Evolutionary conservation across 64 coral and sea anemone species (phyloP), one percentile per base, ranked within the genome.

Genomic region (Platygyra sinensis): DNA sequence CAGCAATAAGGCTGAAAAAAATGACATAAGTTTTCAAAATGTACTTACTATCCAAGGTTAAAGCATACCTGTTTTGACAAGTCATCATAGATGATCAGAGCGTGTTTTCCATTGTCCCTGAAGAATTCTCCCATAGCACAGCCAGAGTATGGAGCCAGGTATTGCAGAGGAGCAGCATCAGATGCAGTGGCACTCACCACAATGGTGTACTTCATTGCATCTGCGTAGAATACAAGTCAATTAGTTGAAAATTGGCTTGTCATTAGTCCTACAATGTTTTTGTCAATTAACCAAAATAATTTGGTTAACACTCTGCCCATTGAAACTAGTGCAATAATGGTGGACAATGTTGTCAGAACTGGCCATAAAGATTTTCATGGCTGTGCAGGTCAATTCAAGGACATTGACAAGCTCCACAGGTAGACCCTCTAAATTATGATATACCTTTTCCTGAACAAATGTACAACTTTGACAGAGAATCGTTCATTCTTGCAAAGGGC

Each of bases 51-150:
- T 19, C 27, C 69, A 46, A 73, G 14, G 17, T 54, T 51, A 51
- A 13, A 61, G 77, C 5, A 60, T 67, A 99, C 97, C 94, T 99
- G 97, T 55, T 99, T 99, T 57, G 97, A 99, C 55, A 99, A 99
- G 77, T 99, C 97, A 86, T 99, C 97, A 96, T 99, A 99, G 67
- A 99, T 99, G 60, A 99, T 99, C 31, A 99, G 65, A 11, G 97
- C 97, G 87, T 99, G 97, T 88, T 99, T 99, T 14, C 94, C 97
- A 80, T 99, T 99, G 80, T 99, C 97, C 67, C 97, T 88, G 97
- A 99, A 99, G 91, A 90, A 99, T 76, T 99, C 97, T 59, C 97
- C 97, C 97, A 99, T 99, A 51, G 97, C 97, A 89, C 97, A 99
- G 20, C 97, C 97, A 80, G 97, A 99, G 61, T 99, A 99, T 5